phyloP scores from a whole-genome alignment of 2,797 vertebrate genomes.

The Fringilla coelebs region DNA sequence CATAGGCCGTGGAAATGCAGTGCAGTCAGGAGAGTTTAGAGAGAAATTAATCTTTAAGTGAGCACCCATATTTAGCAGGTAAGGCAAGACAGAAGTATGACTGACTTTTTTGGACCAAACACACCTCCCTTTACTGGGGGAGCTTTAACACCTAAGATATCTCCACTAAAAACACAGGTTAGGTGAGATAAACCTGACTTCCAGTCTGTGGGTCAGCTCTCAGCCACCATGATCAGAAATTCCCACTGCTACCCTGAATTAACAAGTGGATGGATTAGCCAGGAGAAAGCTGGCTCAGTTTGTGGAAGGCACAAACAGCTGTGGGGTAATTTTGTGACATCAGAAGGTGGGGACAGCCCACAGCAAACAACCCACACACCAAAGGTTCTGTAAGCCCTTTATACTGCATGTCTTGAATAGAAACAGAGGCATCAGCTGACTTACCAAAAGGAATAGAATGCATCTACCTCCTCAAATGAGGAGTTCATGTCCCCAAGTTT shows the following conservation, averaged over 20 bases:
- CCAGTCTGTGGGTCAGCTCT: background rate
- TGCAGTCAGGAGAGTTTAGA: background rate
- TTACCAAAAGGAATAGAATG: conserved; percentile 98
- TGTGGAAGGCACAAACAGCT: background rate
- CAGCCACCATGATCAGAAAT: background rate
- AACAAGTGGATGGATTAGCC: background rate
- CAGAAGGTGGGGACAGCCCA: background rate
- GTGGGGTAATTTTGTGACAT: background rate
- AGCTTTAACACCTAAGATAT: background rate
- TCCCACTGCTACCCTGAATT: background rate
- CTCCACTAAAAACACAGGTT: background rate
- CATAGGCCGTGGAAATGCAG: background rate
- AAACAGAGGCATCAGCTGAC: conserved; percentile 35
- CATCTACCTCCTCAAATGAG: conserved; percentile 95
- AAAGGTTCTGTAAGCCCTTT: background rate
- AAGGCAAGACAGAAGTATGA: background rate
- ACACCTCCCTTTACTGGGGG: background rate
- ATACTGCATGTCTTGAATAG: background rate
- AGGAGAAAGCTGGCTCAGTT: background rate
- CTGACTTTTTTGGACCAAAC: background rate
- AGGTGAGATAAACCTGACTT: background rate
- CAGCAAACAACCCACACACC: background rate
- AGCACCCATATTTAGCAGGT: background rate
- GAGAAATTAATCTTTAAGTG: background rate
- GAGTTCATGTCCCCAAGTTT: conserved; percentile 86